Evolutionary conservation across 2,113 vertebrate species (phyloP).

Genomic region (Phycodurus eques): DNA sequence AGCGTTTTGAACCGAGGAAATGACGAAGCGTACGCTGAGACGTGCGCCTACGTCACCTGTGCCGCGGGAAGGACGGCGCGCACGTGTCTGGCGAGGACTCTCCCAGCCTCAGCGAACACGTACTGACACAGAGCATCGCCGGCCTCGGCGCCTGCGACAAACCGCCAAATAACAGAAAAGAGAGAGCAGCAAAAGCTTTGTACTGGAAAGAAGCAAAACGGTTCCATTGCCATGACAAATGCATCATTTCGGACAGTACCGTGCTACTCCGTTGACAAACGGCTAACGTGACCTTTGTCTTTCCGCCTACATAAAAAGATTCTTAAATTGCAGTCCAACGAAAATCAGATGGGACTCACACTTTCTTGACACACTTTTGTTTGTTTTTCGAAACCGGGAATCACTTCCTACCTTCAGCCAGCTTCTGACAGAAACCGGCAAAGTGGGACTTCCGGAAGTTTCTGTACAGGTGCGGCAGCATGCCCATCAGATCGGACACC

Average conservation of each 20-base stretch:
- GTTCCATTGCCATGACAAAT: neutral
- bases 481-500: conserved; percentile 82
- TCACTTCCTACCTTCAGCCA: conserved; percentile 80
- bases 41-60: conserved; percentile 62
- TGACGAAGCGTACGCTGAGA: neutral
- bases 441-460: conserved; percentile 87
- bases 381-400: neutral
- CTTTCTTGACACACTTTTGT: too few relatives aligned
- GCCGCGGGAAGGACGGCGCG: conserved; percentile 82
- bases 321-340: too few relatives aligned
- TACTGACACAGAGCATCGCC: conserved; percentile 80
- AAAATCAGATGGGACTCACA: too few relatives aligned
- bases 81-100: conserved; percentile 82
- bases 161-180: neutral
- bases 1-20: too few relatives aligned
- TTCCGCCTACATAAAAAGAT: too few relatives aligned
- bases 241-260: neutral
- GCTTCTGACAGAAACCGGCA: conserved; percentile 84
- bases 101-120: conserved; percentile 79
- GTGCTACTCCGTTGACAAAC: too few relatives aligned
- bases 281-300: too few relatives aligned
- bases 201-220: too few relatives aligned
- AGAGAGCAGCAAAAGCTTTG: too few relatives aligned
- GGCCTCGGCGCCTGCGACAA: conserved; percentile 74
- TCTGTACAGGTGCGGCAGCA: conserved; percentile 85